These are phyloP conservation scores for Daubentonia madagascariensis DNA, from an alignment of 2,113 vertebrate genomes.

Conservation along the genomic window DNA sequence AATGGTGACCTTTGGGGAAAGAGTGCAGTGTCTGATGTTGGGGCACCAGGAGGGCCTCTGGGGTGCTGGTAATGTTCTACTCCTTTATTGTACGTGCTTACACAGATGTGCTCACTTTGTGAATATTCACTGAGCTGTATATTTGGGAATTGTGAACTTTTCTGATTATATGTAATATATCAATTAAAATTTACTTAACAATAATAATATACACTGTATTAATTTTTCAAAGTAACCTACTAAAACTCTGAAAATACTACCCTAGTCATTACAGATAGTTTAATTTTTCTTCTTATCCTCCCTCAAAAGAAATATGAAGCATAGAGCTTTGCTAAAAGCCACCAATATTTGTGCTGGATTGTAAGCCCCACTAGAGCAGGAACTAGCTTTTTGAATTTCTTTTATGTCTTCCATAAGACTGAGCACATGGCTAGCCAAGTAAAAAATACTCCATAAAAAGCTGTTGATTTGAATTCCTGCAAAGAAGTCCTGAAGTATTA, in stretches of 20 bases:
- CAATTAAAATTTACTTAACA: background rate
- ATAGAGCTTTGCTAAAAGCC: background rate
- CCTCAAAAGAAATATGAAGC: slow-evolving; percentile 21
- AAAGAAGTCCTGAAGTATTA: background rate
- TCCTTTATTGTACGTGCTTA: background rate
- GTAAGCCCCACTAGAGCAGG: background rate
- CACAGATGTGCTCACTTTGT: background rate
- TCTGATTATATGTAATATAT: background rate
- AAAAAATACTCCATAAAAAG: background rate
- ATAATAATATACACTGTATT: background rate
- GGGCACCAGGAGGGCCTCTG: background rate
- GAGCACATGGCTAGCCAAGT: background rate
- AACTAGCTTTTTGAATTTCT: background rate
- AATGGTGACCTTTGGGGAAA: background rate
- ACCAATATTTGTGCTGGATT: background rate
- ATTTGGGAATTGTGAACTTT: background rate
- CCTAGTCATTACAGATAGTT: background rate
- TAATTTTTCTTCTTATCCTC: background rate
- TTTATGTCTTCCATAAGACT: background rate
- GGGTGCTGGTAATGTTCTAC: background rate
- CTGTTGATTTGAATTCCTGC: background rate
- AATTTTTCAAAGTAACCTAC: background rate
- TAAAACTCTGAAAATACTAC: slow-evolving; percentile 5
- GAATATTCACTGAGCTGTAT: background rate
- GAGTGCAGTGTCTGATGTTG: background rate